A percentile compares a stretch with the other conserved stretches of the same genome.
Conservation (phyloP, 2,888 invertebrate genomes). For the Macaria notata region DNA sequence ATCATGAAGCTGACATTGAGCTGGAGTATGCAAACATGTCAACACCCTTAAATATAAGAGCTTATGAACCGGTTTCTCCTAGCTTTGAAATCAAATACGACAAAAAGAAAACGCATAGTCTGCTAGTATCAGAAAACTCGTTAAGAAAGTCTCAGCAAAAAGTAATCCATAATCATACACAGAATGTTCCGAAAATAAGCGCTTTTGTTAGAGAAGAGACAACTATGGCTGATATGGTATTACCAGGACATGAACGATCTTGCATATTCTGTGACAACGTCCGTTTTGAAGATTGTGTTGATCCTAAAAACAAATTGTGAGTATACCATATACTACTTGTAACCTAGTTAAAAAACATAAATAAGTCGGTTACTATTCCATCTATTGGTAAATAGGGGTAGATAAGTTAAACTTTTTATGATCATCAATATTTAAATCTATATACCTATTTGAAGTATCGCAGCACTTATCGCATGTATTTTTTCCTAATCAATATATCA, state of each 20-base stretch:
- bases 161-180: constrained; percentile 7
- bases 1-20: constrained; percentile 27
- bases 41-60: constrained; percentile 36
- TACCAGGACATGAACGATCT: constrained; percentile 38
- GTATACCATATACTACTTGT: constrained; percentile 29
- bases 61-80: constrained; percentile 23
- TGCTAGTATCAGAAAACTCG: constrained; percentile 39
- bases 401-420: too few species aligned
- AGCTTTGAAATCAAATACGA: constrained; percentile 26
- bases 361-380: too few species aligned
- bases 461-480: too few species aligned
- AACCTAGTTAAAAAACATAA: too few species aligned
- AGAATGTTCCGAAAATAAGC: constrained; percentile 8
- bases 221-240: constrained; percentile 14
- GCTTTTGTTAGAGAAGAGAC: constrained; percentile 13
- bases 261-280: constrained; percentile 65
- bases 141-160: constrained; percentile 37
- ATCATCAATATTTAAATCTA: too few species aligned
- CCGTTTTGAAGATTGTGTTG: constrained; percentile 47
- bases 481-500: too few species aligned
- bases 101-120: constrained; percentile 31
- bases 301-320: constrained; percentile 59
- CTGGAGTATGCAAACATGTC: constrained; percentile 29
- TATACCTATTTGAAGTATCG: too few species aligned
- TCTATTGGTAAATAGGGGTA: too few species aligned